Evolutionary conservation across 2,113 vertebrate species (phyloP).

Genomic region (Platichthys flesus): DNA sequence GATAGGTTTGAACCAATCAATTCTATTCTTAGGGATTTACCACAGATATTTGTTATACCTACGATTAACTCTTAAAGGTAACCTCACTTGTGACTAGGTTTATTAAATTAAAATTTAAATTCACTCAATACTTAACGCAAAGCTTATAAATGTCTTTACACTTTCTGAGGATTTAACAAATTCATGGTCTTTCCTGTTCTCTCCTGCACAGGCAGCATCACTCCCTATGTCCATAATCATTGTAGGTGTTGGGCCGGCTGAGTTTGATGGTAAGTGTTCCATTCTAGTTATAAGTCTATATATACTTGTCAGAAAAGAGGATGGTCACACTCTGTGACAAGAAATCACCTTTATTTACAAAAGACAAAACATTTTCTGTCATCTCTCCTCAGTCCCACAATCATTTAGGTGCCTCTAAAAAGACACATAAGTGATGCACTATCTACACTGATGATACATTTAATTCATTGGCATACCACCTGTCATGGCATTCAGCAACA

Average conservation of each 20-base stretch:
- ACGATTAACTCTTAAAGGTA: background rate
- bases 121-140: no score
- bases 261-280: constrained; percentile 93
- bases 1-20: background rate
- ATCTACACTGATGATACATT: no score
- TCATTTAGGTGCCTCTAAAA: background rate
- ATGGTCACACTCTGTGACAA: background rate
- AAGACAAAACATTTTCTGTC: no score
- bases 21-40: background rate
- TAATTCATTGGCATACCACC: no score
- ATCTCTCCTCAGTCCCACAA: background rate
- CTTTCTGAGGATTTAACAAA: background rate
- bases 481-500: no score
- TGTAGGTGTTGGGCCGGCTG: constrained; percentile 95
- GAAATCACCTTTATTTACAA: background rate
- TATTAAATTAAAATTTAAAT: no score
- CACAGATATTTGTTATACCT: no score
- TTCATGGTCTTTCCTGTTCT: constrained; percentile 10
- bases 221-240: constrained; percentile 98
- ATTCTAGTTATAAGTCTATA: background rate
- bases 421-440: background rate
- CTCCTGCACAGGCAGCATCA: constrained; percentile 86
- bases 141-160: no score
- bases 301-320: background rate
- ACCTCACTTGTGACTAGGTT: background rate